Evolutionary conservation across 2,888 invertebrate genomes (phyloP).

Genomic region (Mylabris sibirica): DNA sequence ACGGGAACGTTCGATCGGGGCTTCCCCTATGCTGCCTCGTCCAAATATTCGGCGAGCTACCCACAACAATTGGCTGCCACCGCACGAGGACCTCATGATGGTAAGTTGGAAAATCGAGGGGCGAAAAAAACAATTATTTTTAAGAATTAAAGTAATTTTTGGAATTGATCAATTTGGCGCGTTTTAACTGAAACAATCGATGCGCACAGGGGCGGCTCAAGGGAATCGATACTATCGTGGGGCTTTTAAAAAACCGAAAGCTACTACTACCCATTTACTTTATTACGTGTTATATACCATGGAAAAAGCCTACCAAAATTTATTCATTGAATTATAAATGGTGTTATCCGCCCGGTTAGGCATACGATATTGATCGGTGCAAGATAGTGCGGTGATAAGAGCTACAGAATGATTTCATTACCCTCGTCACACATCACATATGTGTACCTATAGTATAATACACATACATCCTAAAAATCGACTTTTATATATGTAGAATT

Average conservation of each 20-base stretch:
- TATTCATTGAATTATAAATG: slow-evolving; percentile 20
- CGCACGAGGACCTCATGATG: slow-evolving; percentile 56
- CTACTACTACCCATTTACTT: background rate
- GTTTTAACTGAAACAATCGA: background rate
- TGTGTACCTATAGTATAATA: background rate
- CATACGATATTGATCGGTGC: slow-evolving; percentile 15
- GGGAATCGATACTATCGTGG: slow-evolving; percentile 14
- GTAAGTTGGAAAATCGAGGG: slow-evolving; percentile 41
- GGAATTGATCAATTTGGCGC: slow-evolving; percentile 14
- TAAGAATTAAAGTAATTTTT: too few species aligned
- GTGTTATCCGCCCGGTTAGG: slow-evolving; percentile 18
- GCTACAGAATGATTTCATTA: slow-evolving; percentile 18
- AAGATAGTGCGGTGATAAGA: slow-evolving; percentile 18
- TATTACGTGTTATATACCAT: background rate
- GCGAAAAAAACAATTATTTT: too few species aligned
- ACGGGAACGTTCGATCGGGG: slow-evolving; percentile 61
- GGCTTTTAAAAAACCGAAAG: slow-evolving; percentile 3
- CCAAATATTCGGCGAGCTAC: slow-evolving; percentile 63
- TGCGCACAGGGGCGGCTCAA: slow-evolving; percentile 19
- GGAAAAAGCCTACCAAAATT: slow-evolving; percentile 11
- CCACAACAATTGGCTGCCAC: slow-evolving; percentile 47
- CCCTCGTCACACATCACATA: slow-evolving; percentile 9
- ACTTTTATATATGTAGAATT: background rate
- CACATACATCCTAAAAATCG: background rate
- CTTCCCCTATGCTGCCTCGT: slow-evolving; percentile 66